A percentile compares a stretch with the other conserved stretches of the same genome.
phyloP scores from a whole-genome alignment of 2,888 invertebrate genomes.

The Capitulum mitella region DNA sequence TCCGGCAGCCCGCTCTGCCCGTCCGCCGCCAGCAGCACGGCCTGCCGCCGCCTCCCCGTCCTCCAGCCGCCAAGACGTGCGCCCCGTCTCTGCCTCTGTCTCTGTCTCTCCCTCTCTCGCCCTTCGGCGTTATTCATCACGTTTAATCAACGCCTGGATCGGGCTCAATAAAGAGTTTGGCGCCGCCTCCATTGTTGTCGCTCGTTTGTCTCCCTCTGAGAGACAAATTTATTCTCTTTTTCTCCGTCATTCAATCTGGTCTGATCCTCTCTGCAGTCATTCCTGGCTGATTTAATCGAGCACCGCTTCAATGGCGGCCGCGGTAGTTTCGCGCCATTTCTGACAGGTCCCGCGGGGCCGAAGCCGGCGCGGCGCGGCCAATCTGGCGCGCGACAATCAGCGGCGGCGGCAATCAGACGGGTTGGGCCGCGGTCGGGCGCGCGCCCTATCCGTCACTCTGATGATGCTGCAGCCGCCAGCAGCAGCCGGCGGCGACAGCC shows the following conservation, averaged over 20 bases:
- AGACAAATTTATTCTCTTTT: constrained; percentile 24
- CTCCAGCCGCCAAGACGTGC: too few relatives aligned
- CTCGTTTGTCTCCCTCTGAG: constrained; percentile 7
- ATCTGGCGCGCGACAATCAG: constrained; percentile 15
- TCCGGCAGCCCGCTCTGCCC: too few relatives aligned
- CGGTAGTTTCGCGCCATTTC: background rate
- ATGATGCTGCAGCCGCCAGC: too few relatives aligned
- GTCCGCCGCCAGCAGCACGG: too few relatives aligned
- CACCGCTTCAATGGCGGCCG: constrained; percentile 3
- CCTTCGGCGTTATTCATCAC: constrained; percentile 16
- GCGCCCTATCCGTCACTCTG: background rate
- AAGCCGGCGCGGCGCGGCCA: background rate
- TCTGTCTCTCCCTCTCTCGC: too few relatives aligned
- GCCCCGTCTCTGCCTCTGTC: too few relatives aligned
- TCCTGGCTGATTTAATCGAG: constrained; percentile 19
- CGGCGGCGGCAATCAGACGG: background rate
- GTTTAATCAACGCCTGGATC: constrained; percentile 17
- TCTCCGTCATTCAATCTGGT: constrained; percentile 15
- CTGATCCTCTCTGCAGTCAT: background rate
- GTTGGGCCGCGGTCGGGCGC: too few relatives aligned
- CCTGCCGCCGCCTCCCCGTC: too few relatives aligned
- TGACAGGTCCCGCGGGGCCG: background rate
- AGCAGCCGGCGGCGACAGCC: background rate
- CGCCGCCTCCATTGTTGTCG: constrained; percentile 11
- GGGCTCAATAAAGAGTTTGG: constrained; percentile 18